These are phyloP conservation scores for Ceyx margarethae DNA, from an alignment of 2,113 vertebrate species.

Conservation along the genomic window DNA sequence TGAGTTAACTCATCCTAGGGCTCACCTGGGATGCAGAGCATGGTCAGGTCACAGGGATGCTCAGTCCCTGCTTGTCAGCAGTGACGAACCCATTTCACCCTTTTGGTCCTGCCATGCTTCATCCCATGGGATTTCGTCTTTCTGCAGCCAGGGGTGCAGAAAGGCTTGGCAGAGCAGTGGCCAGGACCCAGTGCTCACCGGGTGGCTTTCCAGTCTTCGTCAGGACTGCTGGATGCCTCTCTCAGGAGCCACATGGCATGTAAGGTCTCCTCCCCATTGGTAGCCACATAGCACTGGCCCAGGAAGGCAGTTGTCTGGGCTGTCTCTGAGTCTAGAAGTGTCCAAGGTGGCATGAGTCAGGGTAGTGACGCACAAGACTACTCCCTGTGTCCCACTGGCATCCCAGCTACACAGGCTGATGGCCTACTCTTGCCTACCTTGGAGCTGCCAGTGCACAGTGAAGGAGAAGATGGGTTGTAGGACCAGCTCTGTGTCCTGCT, in stretches of 20 bases:
- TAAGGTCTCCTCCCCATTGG: background rate
- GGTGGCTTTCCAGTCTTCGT: background rate
- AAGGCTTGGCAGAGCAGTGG: background rate
- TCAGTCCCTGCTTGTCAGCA: background rate
- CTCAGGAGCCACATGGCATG: constrained; percentile 17
- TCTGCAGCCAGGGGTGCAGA: background rate
- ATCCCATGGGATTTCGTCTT: background rate
- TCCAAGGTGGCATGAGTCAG: background rate
- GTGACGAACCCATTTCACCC: background rate
- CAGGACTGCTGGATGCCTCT: accelerated
- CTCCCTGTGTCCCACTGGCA: background rate
- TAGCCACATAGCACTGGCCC: constrained; percentile 39
- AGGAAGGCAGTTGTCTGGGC: background rate
- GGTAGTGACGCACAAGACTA: accelerated
- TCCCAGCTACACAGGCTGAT: accelerated
- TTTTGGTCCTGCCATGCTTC: accelerated
- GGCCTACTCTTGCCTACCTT: background rate
- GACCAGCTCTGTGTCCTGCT: background rate
- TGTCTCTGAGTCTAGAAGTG: background rate
- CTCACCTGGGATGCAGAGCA: background rate
- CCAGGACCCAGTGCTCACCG: background rate
- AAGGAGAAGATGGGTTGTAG: constrained; percentile 32
- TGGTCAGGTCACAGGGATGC: background rate
- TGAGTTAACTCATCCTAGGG: accelerated
- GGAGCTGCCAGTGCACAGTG: background rate